Evolutionary conservation across 1,140 invertebrate genomes (phyloP), one percentile per base, ranked within the genome.

Genomic region (Drosophila neocordata): DNA sequence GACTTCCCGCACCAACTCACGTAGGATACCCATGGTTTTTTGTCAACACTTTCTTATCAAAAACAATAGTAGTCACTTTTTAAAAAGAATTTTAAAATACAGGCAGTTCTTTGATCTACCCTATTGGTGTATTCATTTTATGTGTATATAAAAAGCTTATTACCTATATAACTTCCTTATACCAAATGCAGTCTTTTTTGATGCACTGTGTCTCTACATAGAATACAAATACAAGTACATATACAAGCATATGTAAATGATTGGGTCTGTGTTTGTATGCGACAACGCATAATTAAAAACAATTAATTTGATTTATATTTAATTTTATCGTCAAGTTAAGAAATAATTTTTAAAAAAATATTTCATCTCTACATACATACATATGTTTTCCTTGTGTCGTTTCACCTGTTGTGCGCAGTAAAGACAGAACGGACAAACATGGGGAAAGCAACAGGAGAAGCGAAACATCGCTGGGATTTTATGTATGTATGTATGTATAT

Each of bases 381-480:
- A 13, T 20, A 18, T 38, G 27, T 27, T 44, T 4, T 37, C 9
- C 35, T 35, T 12, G 37, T 34, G 4, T 13, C 52, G 2, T 34
- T 82, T 67, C 80, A 83, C 80, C 80, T 83, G 80, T 83, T 83
- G 80, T 83, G 61, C 76, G 76, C 80, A 76, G 69, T 70, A 74
- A 74, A 70, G 73, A 73, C 69, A 15, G 27, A 24, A 24, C 41
- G 15, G 1, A 48, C 9, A 48, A 11, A 8, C 41, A 2, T 8
- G 41, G 41, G 27, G 6, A 31, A 31, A 48, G 41, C 41, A 48
- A 48, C 15, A 48, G 41, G 41, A 48, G n/a, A 0, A 48, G 8
- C 41, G 12, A 7, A 6, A 7, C 6, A 2, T 3, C 9, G 34
- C 34, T 35, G 12, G 11, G 15, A 20, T 3, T 48, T 13, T 38